phyloP scores from a whole-genome alignment of 1,140 invertebrate species.

The Acyrthosiphon pisum region DNA sequence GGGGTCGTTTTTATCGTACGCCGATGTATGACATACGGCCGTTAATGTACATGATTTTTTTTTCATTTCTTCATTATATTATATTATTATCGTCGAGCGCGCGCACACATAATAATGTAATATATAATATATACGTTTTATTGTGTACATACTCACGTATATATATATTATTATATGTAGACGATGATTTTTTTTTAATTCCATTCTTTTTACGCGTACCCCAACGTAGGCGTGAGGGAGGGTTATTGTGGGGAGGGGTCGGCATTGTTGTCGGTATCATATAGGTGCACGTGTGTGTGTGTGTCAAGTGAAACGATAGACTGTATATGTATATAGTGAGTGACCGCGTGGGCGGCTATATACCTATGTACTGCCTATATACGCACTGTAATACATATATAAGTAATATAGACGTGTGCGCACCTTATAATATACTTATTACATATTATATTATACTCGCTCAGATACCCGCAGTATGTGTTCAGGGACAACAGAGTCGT shows the following conservation, averaged over 20 bases:
- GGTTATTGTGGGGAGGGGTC: background rate
- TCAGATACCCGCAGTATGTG: background rate
- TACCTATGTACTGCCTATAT: background rate
- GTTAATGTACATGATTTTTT: background rate
- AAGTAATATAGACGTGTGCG: background rate
- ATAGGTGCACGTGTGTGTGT: background rate
- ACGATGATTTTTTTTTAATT: background rate
- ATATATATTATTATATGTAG: background rate
- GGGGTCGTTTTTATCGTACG: slow-evolving; percentile 37
- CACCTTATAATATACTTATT: background rate
- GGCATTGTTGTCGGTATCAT: slow-evolving; percentile 41
- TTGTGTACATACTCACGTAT: background rate
- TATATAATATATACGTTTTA: slow-evolving; percentile 1
- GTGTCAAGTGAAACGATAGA: background rate
- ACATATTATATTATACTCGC: background rate
- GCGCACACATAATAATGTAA: background rate
- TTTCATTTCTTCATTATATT: slow-evolving; percentile 27
- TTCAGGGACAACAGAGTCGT: slow-evolving; percentile 32
- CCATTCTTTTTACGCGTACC: slow-evolving; percentile 17
- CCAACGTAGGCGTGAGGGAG: background rate
- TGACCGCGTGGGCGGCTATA: slow-evolving; percentile 32
- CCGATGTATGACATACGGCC: background rate
- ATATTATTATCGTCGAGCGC: background rate
- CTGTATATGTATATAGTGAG: background rate
- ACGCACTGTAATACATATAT: background rate